phyloP scores from a whole-genome alignment of 2,113 vertebrate genomes.

The Esox niger region DNA sequence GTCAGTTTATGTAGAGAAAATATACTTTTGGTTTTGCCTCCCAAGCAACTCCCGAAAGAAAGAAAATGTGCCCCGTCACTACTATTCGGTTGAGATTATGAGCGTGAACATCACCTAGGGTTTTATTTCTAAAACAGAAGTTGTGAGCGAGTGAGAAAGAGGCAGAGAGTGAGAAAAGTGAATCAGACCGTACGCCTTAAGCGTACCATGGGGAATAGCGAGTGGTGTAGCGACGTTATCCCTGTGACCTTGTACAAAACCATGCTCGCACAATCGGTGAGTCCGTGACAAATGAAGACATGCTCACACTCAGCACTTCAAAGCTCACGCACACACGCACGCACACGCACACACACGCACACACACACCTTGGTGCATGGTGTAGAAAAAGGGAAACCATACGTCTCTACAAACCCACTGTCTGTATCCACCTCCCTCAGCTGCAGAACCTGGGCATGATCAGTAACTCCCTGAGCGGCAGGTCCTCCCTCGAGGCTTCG shows the following conservation, averaged over 20 bases:
- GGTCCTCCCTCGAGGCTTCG: slow-evolving; percentile 55
- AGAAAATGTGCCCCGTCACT: too few species aligned
- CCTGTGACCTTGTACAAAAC: neutral
- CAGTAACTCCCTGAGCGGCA: slow-evolving; percentile 68
- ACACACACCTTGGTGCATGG: neutral
- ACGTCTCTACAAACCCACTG: neutral
- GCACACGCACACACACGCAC: neutral
- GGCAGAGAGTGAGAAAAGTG: neutral
- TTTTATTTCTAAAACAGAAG: neutral
- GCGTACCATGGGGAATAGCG: neutral
- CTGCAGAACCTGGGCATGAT: slow-evolving; percentile 80
- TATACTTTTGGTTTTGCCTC: too few species aligned
- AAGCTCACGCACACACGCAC: neutral
- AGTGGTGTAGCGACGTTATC: neutral
- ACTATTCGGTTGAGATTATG: too few species aligned
- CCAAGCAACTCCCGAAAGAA: too few species aligned
- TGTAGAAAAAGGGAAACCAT: neutral
- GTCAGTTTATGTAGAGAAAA: too few species aligned
- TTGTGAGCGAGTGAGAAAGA: neutral
- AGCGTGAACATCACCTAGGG: too few species aligned
- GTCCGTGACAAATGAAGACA: too few species aligned
- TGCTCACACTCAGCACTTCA: too few species aligned
- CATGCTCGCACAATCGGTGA: neutral
- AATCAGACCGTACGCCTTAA: neutral
- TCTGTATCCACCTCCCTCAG: slow-evolving; percentile 43